Evolutionary conservation across 2,797 vertebrate species (phyloP), one percentile per base, ranked within the genome.

Genomic region (Fratercula arctica): DNA sequence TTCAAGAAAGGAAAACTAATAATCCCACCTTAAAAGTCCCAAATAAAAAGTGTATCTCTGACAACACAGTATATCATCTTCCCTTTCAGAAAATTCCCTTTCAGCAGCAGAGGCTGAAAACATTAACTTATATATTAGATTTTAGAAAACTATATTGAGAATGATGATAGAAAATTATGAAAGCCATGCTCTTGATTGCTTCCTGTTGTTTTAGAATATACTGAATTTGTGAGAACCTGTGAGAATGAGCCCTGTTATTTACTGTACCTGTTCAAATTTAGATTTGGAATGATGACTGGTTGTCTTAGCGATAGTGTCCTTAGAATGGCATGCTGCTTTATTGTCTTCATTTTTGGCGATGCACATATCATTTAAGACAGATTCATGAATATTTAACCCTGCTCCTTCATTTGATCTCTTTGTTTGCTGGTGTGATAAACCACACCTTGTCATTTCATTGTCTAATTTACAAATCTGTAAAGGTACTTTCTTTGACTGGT

Each of bases 391-490:
- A 94, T 93, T 96, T 57, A 82, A 60, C 43, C 39, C 18, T 41
- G 16, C 35, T 93, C 91, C 89, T 92, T 85, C 67, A 89, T 78
- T 80, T 93, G 84, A 87, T 92, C 50, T 94, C 89, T 82, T 82
- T 85, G 15, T 87, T 56, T 87, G 92, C 24, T 80, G 94, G 51
- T 69, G 85, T 43, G 82, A 94, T 50, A 80, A 73, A 43, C 54
- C 39, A 24, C 57, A 25, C 48, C 94, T 85, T 94, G 85, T 90
- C 10, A 63, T 88, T 96, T 97, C 87, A 18, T 75, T 48, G 64
- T 96, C 95, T 86, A 90, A 93, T 56, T 96, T 96, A 96, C 95
- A 97, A 87, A 97, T 93, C 45, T 95, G 85, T 56, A 85, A 92
- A 66, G 43, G 68, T 26, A 35, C 66, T 90, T 96, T 85, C 17